A percentile compares a stretch with the other conserved stretches of the same genome.
phyloP scores from a whole-genome alignment of 2,888 invertebrate species.

The Pediacus dermestoides region DNA sequence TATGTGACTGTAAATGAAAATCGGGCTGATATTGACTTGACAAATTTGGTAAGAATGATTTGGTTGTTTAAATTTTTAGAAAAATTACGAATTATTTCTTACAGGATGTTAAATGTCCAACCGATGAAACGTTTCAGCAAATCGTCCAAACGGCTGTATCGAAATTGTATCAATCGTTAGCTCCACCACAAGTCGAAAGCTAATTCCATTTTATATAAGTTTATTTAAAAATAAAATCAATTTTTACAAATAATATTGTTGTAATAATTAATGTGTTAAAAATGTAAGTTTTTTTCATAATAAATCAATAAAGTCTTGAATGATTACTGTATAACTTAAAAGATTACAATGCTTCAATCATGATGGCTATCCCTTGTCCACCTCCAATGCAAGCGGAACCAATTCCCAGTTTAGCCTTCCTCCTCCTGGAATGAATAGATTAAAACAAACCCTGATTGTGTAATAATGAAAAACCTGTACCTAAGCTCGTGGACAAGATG shows the following conservation, averaged over 20 bases:
- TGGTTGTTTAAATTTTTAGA: constrained; percentile 6
- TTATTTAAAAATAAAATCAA: too few relatives aligned
- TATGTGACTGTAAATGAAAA: constrained; percentile 82
- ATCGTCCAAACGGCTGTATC: constrained; percentile 81
- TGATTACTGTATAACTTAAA: constrained; percentile 5
- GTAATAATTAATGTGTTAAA: too few relatives aligned
- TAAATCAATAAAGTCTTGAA: constrained; percentile 3
- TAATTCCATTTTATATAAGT: too few relatives aligned
- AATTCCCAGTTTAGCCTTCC: constrained; percentile 79
- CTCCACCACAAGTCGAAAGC: constrained; percentile 49
- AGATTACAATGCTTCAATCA: constrained; percentile 72
- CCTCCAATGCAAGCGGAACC: constrained; percentile 99
- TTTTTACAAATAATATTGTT: too few relatives aligned
- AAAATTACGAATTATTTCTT: constrained; percentile 24
- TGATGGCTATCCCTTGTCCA: constrained; percentile 94
- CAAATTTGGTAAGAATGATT: constrained; percentile 59
- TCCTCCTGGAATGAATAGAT: constrained; percentile 66
- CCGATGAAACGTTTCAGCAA: constrained; percentile 78
- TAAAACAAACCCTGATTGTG: too few relatives aligned
- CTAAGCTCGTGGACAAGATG: constrained; percentile 89
- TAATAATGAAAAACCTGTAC: constrained; percentile 55
- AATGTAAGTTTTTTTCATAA: too few relatives aligned
- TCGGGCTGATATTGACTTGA: constrained; percentile 79
- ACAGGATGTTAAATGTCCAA: constrained; percentile 75
- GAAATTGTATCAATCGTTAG: constrained; percentile 80